Evolutionary conservation across 2,797 vertebrate genomes (phyloP).

Genomic region (Taeniopygia guttata): DNA sequence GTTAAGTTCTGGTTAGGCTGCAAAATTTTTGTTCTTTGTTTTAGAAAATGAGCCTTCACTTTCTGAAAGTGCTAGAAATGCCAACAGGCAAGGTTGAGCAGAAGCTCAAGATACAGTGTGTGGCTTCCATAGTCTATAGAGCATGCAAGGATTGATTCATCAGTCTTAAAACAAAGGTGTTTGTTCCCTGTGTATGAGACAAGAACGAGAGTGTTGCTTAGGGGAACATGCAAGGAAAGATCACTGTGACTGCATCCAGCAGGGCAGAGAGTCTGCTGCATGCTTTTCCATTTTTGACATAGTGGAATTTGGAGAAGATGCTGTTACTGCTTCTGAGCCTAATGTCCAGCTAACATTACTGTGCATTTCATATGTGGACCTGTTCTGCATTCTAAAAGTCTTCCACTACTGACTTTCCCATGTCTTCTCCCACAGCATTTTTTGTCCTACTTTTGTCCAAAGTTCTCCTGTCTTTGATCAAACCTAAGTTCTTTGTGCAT

Average conservation of each 20-base stretch:
- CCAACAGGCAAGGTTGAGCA: background rate
- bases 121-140: background rate
- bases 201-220: background rate
- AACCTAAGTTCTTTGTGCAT: background rate
- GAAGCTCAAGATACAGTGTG: background rate
- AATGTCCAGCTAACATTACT: background rate
- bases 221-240: background rate
- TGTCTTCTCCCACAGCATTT: background rate
- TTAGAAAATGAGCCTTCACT: background rate
- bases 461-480: background rate
- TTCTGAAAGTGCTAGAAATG: background rate
- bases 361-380: background rate
- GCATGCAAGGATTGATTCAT: background rate
- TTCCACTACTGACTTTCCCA: background rate
- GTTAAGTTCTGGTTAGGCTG: background rate
- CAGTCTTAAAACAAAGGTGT: background rate
- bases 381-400: background rate
- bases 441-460: background rate
- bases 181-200: background rate
- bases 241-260: background rate
- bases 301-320: background rate
- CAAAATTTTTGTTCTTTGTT: background rate
- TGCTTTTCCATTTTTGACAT: background rate
- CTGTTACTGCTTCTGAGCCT: background rate
- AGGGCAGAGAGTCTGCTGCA: background rate